These are phyloP conservation scores for Stichodactyla helianthus DNA, from an alignment of 64 coral and sea anemone genomes.

Conservation along the genomic window DNA sequence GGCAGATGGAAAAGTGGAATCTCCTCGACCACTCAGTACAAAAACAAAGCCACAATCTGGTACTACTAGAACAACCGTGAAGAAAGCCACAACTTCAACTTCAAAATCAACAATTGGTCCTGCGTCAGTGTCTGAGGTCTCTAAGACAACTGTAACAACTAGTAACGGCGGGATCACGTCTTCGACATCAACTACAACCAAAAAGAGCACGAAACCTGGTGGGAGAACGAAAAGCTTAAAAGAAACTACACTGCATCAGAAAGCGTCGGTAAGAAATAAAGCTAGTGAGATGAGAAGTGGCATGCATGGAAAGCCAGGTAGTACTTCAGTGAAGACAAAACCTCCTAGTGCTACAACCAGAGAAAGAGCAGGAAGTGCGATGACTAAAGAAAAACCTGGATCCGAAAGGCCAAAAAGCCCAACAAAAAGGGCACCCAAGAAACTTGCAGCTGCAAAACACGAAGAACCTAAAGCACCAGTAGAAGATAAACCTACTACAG, in stretches of 20 bases:
- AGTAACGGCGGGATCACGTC: background rate
- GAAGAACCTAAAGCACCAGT: background rate
- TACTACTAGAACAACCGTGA: constrained; percentile 3
- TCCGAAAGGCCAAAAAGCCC: constrained; percentile 6
- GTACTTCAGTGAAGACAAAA: background rate
- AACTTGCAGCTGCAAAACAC: background rate
- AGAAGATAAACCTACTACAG: background rate
- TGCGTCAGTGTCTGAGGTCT: background rate
- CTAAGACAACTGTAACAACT: constrained; percentile 15
- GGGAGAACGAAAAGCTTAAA: background rate
- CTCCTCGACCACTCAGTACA: constrained; percentile 22
- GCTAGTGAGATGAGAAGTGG: background rate
- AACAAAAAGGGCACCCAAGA: background rate
- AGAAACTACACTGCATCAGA: background rate
- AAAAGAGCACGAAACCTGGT: background rate
- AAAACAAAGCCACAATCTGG: constrained; percentile 13
- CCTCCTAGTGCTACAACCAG: background rate
- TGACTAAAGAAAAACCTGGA: background rate
- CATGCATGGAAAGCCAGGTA: background rate
- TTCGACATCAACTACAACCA: constrained; percentile 29
- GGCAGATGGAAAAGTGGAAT: constrained; percentile 7
- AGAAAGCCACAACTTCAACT: constrained; percentile 28
- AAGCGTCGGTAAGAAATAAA: background rate
- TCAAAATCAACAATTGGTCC: background rate
- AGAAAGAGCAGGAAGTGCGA: background rate